A percentile compares a stretch with the other conserved stretches of the same genome.
Conservation (phyloP, 2,797 vertebrate genomes). For the Poecilia velifera region DNA sequence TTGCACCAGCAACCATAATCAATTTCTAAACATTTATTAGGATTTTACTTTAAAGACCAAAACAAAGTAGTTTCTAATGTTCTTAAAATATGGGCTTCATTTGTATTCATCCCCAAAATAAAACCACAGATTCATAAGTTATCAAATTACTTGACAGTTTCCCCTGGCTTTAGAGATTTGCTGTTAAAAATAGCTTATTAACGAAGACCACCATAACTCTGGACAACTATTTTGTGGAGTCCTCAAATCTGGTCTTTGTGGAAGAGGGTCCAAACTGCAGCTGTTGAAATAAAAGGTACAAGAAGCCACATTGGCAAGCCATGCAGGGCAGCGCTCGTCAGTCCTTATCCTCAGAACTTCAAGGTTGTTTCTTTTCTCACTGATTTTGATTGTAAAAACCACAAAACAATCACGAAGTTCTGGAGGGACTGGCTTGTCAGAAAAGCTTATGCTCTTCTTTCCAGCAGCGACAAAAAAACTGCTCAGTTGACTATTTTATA, state of each 20-base stretch:
- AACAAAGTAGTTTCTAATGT: not conserved
- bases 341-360: not conserved
- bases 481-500: not conserved
- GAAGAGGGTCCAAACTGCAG: not conserved
- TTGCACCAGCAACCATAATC: not conserved
- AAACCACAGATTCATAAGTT: not conserved
- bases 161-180: not conserved
- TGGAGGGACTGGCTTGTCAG: not conserved
- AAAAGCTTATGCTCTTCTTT: not conserved
- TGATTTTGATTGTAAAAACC: not conserved
- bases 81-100: not conserved
- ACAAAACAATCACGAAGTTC: not conserved
- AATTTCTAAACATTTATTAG: not conserved
- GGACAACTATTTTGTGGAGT: not conserved
- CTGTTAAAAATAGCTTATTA: not conserved
- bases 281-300: not conserved
- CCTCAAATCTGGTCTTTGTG: not conserved
- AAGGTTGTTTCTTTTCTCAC: no score
- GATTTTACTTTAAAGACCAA: not conserved
- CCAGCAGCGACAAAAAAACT: not conserved
- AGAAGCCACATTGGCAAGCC: not conserved
- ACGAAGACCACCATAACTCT: not conserved
- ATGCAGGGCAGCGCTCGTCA: not conserved
- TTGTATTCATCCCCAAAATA: not conserved
- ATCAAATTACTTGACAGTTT: not conserved